Base-by-base conservation (phyloP, 1,140 invertebrate species). In the Drosophila bocki region DNA sequence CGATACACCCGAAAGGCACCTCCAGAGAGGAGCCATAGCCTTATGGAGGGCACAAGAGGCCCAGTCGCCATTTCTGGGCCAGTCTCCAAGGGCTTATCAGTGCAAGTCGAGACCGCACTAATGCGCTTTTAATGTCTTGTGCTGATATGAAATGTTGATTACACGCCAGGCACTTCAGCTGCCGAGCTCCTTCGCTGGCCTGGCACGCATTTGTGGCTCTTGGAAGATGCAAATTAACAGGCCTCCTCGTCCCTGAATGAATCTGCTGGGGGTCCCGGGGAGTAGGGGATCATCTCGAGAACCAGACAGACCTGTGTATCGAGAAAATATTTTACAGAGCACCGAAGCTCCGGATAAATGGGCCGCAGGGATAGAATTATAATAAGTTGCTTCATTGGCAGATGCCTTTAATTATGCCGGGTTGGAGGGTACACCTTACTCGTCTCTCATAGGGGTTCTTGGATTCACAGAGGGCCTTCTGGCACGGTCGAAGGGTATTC, bases 61-160 rank as follows among this genome's bases (percentile, higher is more conserved):
- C 26, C 5, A 29, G 26, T 29, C 26, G 26, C 47, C 81, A 75
- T 83, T 85, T 60, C 68, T 85, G 78, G 47, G 50, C 35, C 59
- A 76, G 61, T 68, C 68, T 75, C 61, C 13, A 82, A 74, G 78
- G 71, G 63, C 67, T 86, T 91, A 91, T 91, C 86, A 91, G 76
- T 70, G 67, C 72, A 50, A 78, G 85, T 80, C 76, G 69, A 63
- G 78, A 59, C 67, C 71, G 68, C 87, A 91, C 87, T 92, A 92
- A 92, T 92, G 91, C 87, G 91, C 91, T 92, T 92, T 92, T 92
- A 92, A 92, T 92, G 91, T 92, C 86, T 86, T 77, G 71, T 87
- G 85, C 76, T 91, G 91, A 92, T 92, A 92, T 84, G 82, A 92
- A 85, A 90, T 90, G 71, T 83, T 90, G 91, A 92, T 92, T 92